Evolutionary conservation across 2,797 vertebrate genomes (phyloP).

Genomic region (Amniataba percoides): DNA sequence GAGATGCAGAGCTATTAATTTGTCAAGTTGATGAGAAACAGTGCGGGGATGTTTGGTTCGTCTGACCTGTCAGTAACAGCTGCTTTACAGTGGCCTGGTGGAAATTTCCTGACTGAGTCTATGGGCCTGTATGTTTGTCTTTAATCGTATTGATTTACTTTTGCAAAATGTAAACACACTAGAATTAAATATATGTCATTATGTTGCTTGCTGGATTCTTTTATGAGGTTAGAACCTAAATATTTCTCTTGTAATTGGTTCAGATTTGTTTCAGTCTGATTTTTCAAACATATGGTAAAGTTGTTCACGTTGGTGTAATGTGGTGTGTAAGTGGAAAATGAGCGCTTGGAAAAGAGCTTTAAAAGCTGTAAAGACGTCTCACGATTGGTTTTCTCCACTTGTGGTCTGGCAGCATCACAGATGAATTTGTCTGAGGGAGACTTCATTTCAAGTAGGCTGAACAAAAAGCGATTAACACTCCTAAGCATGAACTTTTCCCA

Average conservation of each 20-base stretch:
- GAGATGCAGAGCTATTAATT: background rate
- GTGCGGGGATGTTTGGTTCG: background rate
- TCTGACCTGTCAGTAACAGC: constrained; percentile 3
- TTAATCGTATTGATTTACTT: background rate
- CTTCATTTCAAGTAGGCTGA: background rate
- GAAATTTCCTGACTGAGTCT: background rate
- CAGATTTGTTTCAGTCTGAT: background rate
- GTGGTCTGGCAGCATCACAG: constrained; percentile 12
- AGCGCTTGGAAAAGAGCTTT: constrained; percentile 1
- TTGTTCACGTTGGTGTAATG: background rate
- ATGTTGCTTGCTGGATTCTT: background rate
- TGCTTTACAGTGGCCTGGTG: background rate
- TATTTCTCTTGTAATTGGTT: background rate
- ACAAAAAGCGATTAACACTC: background rate
- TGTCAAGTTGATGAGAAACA: background rate
- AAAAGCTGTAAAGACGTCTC: background rate
- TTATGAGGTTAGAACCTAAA: background rate
- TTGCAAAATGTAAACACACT: background rate
- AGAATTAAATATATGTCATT: background rate
- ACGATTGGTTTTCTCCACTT: background rate
- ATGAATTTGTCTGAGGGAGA: background rate
- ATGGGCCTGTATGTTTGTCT: background rate
- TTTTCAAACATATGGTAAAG: background rate
- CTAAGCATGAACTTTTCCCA: background rate
- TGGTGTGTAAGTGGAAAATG: background rate